phyloP scores from a whole-genome alignment of 2,113 vertebrate species.

The Cervus canadensis region DNA sequence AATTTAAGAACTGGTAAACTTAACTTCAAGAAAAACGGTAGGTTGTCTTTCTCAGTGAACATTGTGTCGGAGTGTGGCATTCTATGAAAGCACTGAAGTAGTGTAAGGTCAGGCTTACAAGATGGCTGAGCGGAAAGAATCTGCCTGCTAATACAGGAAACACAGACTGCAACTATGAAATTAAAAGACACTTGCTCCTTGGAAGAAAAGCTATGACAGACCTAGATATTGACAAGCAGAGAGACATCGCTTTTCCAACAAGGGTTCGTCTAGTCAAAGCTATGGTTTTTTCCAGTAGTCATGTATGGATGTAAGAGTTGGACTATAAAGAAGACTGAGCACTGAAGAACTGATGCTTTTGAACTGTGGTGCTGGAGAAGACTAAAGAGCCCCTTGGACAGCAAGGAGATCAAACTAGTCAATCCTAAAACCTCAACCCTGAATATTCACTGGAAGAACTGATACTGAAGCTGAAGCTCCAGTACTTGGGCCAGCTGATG shows the following conservation, averaged over 20 bases:
- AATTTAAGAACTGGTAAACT: not conserved
- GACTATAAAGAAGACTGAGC: not conserved
- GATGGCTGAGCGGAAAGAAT: not conserved
- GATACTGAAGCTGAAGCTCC: not conserved
- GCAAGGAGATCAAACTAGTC: not conserved
- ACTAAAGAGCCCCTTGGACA: not conserved
- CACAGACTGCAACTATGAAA: not conserved
- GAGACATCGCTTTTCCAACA: not conserved
- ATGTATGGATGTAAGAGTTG: not conserved
- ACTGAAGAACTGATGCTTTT: not conserved
- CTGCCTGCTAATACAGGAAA: not conserved
- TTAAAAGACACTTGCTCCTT: not conserved
- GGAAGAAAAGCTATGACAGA: not conserved
- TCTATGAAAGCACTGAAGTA: not conserved
- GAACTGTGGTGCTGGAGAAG: not conserved
- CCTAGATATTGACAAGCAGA: not conserved
- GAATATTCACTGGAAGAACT: not conserved
- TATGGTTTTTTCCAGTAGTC: not conserved
- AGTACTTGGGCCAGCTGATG: not conserved
- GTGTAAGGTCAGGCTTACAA: not conserved
- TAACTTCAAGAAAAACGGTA: not conserved
- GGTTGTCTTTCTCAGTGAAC: not conserved
- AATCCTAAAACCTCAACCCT: not conserved
- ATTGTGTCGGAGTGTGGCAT: not conserved
- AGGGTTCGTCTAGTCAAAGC: not conserved